phyloP scores from a whole-genome alignment of 2,888 invertebrate genomes.

The Torymus texanus region DNA sequence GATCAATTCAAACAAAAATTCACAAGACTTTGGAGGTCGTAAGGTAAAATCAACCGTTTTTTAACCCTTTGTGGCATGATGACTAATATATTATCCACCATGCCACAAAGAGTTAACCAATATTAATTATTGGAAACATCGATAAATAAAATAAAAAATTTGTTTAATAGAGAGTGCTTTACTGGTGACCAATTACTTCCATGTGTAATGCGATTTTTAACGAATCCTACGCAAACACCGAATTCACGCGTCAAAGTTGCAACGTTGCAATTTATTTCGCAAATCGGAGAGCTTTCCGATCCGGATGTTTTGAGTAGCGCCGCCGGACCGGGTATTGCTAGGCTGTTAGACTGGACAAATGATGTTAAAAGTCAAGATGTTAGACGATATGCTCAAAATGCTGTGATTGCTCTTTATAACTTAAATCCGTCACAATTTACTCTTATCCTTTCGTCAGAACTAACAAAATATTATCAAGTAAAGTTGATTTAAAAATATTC shows the following conservation, averaged over 20 bases:
- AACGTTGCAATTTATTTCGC: slow-evolving; percentile 82
- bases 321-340: slow-evolving; percentile 69
- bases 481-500: slow-evolving; percentile 17
- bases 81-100: too few relatives aligned
- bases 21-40: slow-evolving; percentile 89
- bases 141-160: neutral
- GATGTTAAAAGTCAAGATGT: slow-evolving; percentile 83
- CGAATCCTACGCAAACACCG: slow-evolving; percentile 95
- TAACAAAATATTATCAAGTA: slow-evolving; percentile 82
- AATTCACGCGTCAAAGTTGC: slow-evolving; percentile 88
- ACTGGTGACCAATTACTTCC: slow-evolving; percentile 79
- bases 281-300: slow-evolving; percentile 82
- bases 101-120: too few relatives aligned
- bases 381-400: slow-evolving; percentile 80
- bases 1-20: slow-evolving; percentile 93
- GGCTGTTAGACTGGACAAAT: slow-evolving; percentile 78
- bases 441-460: slow-evolving; percentile 81
- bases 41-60: slow-evolving; percentile 74
- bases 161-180: slow-evolving; percentile 77
- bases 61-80: too few relatives aligned
- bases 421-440: slow-evolving; percentile 94
- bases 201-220: slow-evolving; percentile 83
- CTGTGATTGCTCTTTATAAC: slow-evolving; percentile 90
- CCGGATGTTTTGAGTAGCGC: slow-evolving; percentile 69
- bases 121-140: too few relatives aligned